Evolutionary conservation across 2,113 vertebrate genomes (phyloP).

Genomic region (Rhinichthys klamathensis): DNA sequence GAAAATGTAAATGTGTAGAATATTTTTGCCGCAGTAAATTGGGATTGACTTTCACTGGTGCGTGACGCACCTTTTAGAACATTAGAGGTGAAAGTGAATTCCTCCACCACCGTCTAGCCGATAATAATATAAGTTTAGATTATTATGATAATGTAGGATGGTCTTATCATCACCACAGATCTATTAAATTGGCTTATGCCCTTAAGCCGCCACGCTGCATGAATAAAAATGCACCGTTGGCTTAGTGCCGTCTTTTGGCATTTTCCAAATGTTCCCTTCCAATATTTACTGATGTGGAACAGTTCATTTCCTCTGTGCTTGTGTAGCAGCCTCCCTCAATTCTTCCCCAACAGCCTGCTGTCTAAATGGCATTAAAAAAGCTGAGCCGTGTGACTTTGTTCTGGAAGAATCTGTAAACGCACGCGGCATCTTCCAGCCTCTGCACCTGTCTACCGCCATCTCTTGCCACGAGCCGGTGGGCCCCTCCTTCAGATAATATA

Average conservation of each 20-base stretch:
- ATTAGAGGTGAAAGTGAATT: constrained; percentile 32
- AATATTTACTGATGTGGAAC: constrained; percentile 51
- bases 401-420: constrained; percentile 41
- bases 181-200: constrained; percentile 25
- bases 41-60: not conserved
- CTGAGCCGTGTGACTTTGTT: constrained; percentile 23
- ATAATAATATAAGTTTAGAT: constrained; percentile 30
- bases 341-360: constrained; percentile 26
- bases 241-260: not conserved
- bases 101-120: not conserved
- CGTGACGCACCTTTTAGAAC: constrained; percentile 1
- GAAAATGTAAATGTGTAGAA: not conserved
- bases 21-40: not conserved
- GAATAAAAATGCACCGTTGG: constrained; percentile 33
- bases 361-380: constrained; percentile 52
- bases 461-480: constrained; percentile 31
- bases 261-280: constrained; percentile 33
- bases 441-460: constrained; percentile 55
- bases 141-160: constrained; percentile 16
- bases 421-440: constrained; percentile 8
- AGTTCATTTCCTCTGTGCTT: constrained; percentile 50
- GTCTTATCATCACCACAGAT: constrained; percentile 13
- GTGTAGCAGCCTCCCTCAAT: constrained; percentile 45
- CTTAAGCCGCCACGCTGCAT: constrained; percentile 11
- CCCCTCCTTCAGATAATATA: constrained; percentile 45